A percentile compares a stretch with the other conserved stretches of the same genome.
These are phyloP conservation scores for Pangasius krempfi DNA, from an alignment of 2,797 vertebrate species.

Conservation along the genomic window DNA sequence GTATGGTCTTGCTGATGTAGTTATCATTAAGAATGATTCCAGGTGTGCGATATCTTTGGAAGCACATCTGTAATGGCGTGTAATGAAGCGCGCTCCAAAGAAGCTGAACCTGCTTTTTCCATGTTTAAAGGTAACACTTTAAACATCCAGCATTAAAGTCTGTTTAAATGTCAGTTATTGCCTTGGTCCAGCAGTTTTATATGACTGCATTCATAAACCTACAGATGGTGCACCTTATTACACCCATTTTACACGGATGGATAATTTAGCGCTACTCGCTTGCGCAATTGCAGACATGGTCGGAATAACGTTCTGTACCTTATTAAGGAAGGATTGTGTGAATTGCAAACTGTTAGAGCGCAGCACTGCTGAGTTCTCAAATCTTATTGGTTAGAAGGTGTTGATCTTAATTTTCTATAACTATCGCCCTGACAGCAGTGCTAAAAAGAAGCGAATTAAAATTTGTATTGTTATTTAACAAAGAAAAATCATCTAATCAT, in stretches of 20 bases:
- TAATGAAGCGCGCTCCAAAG: background rate
- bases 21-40: background rate
- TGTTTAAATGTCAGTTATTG: slow-evolving; percentile 17
- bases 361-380: background rate
- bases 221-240: slow-evolving; percentile 3
- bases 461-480: background rate
- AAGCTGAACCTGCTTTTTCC: background rate
- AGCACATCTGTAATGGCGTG: background rate
- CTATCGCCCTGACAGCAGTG: background rate
- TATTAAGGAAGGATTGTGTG: background rate
- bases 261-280: background rate
- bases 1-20: background rate
- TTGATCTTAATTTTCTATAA: background rate
- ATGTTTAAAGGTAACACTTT: background rate
- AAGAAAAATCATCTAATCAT: background rate
- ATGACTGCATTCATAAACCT: background rate
- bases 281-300: background rate
- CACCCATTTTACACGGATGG: background rate
- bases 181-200: slow-evolving; percentile 2
- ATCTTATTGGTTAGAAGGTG: background rate
- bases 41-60: background rate
- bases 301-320: background rate
- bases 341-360: background rate
- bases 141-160: background rate
- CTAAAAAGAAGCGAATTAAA: background rate